phyloP scores from a whole-genome alignment of 2,113 vertebrate species.

The Elgaria multicarinata region DNA sequence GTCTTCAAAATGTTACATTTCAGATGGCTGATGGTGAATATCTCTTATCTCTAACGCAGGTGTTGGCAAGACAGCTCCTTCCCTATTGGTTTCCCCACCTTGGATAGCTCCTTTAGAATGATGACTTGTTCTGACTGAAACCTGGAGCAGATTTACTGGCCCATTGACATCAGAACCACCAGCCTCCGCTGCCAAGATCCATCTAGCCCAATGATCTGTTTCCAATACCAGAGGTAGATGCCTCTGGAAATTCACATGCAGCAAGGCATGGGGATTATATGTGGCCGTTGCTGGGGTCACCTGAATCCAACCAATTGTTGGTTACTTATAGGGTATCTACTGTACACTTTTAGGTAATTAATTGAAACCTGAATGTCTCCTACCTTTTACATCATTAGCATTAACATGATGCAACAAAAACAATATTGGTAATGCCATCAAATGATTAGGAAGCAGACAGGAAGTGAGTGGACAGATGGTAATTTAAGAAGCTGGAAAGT shows the following conservation, averaged over 20 bases:
- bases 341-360: not conserved
- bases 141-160: no score
- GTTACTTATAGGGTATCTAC: not conserved
- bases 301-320: not conserved
- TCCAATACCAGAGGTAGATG: not conserved
- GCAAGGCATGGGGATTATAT: not conserved
- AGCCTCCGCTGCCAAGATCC: no score
- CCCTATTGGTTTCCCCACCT: no score
- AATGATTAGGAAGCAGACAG: not conserved
- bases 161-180: no score
- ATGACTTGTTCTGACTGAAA: no score
- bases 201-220: not conserved
- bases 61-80: no score
- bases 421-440: not conserved
- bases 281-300: not conserved
- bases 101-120: no score
- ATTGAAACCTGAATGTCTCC: not conserved
- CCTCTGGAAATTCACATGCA: not conserved
- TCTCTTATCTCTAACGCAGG: no score
- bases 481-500: not conserved
- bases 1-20: no score
- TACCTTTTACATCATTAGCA: not conserved
- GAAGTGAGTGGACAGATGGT: not conserved
- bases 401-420: not conserved
- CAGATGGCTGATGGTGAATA: no score